A percentile compares a stretch with the other conserved stretches of the same genome.
Conservation (phyloP, 2,113 vertebrate genomes). For the Silurus asotus region DNA sequence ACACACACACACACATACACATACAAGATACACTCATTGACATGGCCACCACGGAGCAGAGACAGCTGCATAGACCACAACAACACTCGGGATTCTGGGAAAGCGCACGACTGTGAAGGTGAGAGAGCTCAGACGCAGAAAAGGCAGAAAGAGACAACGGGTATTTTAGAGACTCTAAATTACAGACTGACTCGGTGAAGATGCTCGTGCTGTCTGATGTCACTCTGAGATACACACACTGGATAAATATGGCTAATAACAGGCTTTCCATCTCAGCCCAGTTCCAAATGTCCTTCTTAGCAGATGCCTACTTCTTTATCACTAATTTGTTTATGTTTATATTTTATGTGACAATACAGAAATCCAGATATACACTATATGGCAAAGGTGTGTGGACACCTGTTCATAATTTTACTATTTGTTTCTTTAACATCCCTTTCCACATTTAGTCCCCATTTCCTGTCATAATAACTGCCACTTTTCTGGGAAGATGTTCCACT, state of each 20-base stretch:
- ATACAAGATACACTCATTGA: slow-evolving; percentile 21
- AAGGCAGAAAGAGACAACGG: neutral
- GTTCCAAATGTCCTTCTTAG: no score
- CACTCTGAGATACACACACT: neutral
- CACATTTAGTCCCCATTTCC: no score
- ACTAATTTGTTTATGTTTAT: no score
- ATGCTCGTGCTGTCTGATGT: neutral
- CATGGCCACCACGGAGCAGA: slow-evolving; percentile 24
- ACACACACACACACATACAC: slow-evolving; percentile 10
- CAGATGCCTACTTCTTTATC: no score
- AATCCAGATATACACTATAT: no score
- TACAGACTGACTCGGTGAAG: neutral
- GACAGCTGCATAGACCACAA: slow-evolving; percentile 11
- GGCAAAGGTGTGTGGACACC: no score
- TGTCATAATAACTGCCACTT: no score
- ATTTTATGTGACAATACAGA: no score
- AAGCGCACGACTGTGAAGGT: slow-evolving; percentile 16
- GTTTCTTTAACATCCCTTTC: no score
- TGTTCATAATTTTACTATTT: no score
- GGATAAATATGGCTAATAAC: neutral
- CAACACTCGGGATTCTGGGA: slow-evolving; percentile 8
- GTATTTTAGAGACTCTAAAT: neutral
- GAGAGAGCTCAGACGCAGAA: slow-evolving; percentile 3
- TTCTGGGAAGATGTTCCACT: no score
- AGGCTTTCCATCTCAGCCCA: neutral